Evolutionary conservation across 2,888 invertebrate genomes (phyloP), one percentile per base, ranked within the genome.

Genomic region (Acleris laterana): DNA sequence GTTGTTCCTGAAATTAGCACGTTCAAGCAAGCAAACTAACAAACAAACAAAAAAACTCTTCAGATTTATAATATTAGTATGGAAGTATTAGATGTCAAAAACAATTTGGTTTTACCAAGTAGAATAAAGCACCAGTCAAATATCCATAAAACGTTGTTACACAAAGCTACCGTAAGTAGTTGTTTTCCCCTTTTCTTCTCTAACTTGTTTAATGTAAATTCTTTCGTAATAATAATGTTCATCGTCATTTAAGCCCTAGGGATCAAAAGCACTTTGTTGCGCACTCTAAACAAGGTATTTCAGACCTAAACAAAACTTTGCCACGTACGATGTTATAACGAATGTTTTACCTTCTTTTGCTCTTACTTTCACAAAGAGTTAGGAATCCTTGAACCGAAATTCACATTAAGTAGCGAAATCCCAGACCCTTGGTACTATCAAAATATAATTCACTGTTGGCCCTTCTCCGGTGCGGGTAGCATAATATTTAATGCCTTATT

Each of bases 191-290:
- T 16, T n/a, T 16, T 11, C 16, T 4, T 42, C 22, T 44, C 44
- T 9, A 9, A 17, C 9, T 25, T 25, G 46, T 57, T 25, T 53
- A n/a, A 62, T 62, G 62, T 32, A 53, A 53, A 48, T 53, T 53
- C 6, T 11, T 32, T 44, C 17, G 28, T 48, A 48, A 46, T 62
- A 53, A 52, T 32, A 28, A n/a, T n/a, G n/a, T 53, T 53, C 32
- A 53, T 53, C 48, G 28, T 53, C 44, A 62, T 53, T 46, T n/a
- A n/a, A 46, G 56, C 44, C 56, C 44, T 22, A 32, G 32, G 44
- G 48, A 53, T 62, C 53, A 53, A 46, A 61, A 28, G 20, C 32
- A 48, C 32, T 62, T 46, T 28, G 44, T 62, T 19, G 48, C 32
- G 19, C 19, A 52, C 46, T 53, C 53, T 20, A 62, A 61, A 46